A percentile compares a stretch with the other conserved stretches of the same genome.
These are phyloP conservation scores for Apocrypta bakeri DNA, from an alignment of 1,140 invertebrate genomes.

Conservation along the genomic window DNA sequence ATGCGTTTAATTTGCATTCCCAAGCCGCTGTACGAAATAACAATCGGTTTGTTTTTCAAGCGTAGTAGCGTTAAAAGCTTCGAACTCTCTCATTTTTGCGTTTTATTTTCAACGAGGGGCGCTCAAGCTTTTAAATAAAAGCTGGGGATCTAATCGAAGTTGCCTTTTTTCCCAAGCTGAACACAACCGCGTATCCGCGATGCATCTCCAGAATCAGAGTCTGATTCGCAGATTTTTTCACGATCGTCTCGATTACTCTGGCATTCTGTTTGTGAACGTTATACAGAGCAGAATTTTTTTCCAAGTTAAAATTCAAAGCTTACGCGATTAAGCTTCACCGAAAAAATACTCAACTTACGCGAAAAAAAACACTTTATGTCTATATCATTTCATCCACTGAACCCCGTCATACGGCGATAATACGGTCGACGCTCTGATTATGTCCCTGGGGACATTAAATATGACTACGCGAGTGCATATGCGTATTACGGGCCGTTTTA, in stretches of 20 bases:
- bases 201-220: slow-evolving; percentile 12
- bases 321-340: neutral
- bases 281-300: too few relatives aligned
- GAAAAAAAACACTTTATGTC: neutral
- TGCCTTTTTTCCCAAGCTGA: neutral
- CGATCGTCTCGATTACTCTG: neutral
- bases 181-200: neutral
- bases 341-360: neutral
- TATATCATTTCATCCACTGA: neutral
- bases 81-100: neutral
- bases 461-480: neutral
- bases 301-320: too few relatives aligned
- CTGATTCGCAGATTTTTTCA: too few relatives aligned
- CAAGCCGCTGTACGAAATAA: slow-evolving; percentile 16
- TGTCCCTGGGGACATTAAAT: slow-evolving; percentile 1
- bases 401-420: neutral
- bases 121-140: neutral
- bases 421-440: slow-evolving; percentile 10
- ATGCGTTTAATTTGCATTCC: slow-evolving; percentile 41
- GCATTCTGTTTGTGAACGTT: too few relatives aligned
- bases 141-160: slow-evolving; percentile 2
- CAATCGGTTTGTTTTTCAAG: slow-evolving; percentile 39
- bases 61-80: slow-evolving; percentile 15
- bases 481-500: neutral
- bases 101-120: neutral